These are phyloP conservation scores for Aix galericulata DNA, from an alignment of 2,113 vertebrate species.

Conservation along the genomic window DNA sequence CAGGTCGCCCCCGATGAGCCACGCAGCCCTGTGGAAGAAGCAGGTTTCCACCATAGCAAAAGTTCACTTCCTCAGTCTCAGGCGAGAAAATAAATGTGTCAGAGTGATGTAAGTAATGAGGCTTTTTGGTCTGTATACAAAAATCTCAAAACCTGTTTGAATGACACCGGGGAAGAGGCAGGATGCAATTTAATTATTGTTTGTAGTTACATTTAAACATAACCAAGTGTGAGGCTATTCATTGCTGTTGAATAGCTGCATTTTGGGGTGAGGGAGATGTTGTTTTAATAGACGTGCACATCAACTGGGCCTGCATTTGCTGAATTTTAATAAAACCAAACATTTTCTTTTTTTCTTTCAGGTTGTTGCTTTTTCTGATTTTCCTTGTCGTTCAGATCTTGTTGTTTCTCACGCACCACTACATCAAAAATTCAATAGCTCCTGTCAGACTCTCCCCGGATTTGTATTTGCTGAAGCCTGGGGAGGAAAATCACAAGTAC, in stretches of 20 bases:
- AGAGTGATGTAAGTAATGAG: conserved; percentile 76
- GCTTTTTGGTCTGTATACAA: rapidly evolving
- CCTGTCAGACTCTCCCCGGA: conserved; percentile 85
- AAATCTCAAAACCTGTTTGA: not conserved
- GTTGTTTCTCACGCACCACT: conserved; percentile 86
- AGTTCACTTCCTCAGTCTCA: conserved; percentile 90
- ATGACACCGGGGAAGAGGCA: not conserved
- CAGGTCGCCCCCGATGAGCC: conserved; percentile 72
- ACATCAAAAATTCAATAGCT: conserved; percentile 87
- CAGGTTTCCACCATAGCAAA: conserved; percentile 87
- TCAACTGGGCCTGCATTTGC: not conserved
- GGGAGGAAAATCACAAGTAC: conserved; percentile 82
- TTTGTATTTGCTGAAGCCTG: conserved; percentile 86
- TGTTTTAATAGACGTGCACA: not conserved
- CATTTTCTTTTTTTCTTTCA: conserved; percentile 73
- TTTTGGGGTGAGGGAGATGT: not conserved
- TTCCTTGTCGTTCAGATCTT: conserved; percentile 87
- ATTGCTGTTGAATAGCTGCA: not conserved
- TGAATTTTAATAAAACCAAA: not conserved
- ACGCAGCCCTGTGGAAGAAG: conserved; percentile 88
- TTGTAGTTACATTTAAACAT: not conserved
- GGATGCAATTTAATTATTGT: not conserved
- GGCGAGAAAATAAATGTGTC: conserved; percentile 86
- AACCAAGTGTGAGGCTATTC: not conserved
- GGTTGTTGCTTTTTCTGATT: conserved; percentile 87